Conservation (phyloP, 2,888 invertebrate species). For the Chironomus riparius region DNA sequence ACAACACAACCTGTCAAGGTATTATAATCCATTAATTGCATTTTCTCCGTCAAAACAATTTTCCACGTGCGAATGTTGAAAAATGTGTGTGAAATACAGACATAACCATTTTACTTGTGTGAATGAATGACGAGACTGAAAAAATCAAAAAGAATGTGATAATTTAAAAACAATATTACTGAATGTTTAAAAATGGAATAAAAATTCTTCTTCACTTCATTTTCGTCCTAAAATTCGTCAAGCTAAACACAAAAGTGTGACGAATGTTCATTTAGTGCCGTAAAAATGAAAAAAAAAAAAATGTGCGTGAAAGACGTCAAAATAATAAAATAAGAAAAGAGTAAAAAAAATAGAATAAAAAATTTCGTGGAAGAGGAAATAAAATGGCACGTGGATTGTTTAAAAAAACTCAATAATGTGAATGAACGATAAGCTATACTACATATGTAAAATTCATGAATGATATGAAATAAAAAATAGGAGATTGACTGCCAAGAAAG, state of each 20-base stretch:
- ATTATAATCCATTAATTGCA: not conserved
- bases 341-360: not conserved
- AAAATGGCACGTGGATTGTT: not conserved
- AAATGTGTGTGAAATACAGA: not conserved
- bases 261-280: not conserved
- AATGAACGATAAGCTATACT: not conserved
- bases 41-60: not conserved
- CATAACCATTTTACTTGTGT: not conserved
- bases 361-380: not conserved
- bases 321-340: not conserved
- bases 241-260: not conserved
- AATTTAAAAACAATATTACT: not conserved
- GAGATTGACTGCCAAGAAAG: constrained; percentile 23
- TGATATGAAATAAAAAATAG: not conserved
- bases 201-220: not conserved
- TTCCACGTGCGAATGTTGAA: not conserved
- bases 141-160: not conserved
- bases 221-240: not conserved
- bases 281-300: not conserved
- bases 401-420: not conserved
- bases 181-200: not conserved
- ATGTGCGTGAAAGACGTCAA: constrained; percentile 8
- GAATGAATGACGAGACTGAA: not conserved
- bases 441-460: not conserved
- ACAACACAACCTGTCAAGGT: too few species aligned